Conservation (phyloP, 1,140 invertebrate genomes). For the Doryteuthis pealeii region DNA sequence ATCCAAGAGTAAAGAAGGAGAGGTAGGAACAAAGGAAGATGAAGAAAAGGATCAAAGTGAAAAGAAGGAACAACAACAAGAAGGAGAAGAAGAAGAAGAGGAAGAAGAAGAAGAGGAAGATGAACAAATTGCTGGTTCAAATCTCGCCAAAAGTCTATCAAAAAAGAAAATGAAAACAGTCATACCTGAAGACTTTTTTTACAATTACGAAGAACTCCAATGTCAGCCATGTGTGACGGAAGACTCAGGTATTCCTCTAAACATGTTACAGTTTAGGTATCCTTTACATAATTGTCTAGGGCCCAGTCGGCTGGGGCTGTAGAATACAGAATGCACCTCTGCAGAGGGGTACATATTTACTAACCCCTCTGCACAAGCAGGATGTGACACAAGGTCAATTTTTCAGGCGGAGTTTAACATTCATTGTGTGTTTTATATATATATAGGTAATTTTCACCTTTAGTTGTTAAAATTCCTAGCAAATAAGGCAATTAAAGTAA, state of each 20-base stretch:
- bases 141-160: not conserved
- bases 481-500: too few species aligned
- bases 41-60: not conserved
- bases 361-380: too few species aligned
- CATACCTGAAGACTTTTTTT: constrained; percentile 57
- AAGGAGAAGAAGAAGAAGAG: not conserved
- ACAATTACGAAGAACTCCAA: constrained; percentile 49
- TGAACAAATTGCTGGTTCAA: constrained; percentile 6
- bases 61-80: constrained; percentile 22
- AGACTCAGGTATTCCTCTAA: constrained; percentile 52
- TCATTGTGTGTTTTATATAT: too few species aligned
- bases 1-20: constrained; percentile 16
- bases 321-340: too few species aligned
- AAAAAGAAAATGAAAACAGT: constrained; percentile 30
- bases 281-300: constrained; percentile 39
- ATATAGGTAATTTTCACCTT: too few species aligned
- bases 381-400: too few species aligned
- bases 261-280: constrained; percentile 53
- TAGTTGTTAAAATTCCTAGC: too few species aligned
- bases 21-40: not conserved
- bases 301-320: too few species aligned
- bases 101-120: constrained; percentile 12
- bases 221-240: constrained; percentile 49
- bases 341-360: too few species aligned
- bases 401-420: too few species aligned